These are phyloP conservation scores for Plagiodera versicolora DNA, from an alignment of 2,888 invertebrate genomes.

Conservation along the genomic window DNA sequence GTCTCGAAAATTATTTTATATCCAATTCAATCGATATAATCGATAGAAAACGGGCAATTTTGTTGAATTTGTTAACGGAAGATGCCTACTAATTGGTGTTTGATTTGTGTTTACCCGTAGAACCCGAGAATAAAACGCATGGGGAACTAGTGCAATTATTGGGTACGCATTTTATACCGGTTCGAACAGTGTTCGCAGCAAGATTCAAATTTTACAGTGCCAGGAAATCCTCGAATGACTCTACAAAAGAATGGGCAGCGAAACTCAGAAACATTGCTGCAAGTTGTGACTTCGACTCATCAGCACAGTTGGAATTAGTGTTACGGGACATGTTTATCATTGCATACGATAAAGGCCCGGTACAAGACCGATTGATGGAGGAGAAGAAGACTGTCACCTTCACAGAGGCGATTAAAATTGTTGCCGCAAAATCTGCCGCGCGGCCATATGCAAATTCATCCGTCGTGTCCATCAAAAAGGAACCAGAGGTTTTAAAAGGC, in stretches of 20 bases:
- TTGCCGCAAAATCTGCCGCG: not conserved
- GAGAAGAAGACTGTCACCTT: conserved; percentile 7
- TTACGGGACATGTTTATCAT: conserved; percentile 19
- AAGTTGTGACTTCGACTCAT: not conserved
- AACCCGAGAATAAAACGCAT: not conserved
- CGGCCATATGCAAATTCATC: not conserved
- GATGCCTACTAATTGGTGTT: not conserved
- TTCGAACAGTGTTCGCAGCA: not conserved
- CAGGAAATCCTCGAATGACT: not conserved
- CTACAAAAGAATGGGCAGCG: conserved; percentile 10
- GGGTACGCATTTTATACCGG: not conserved
- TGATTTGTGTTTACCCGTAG: not conserved
- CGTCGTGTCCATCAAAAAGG: not conserved
- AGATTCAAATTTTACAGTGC: not conserved
- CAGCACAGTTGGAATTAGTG: not conserved
- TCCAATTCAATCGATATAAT: not conserved
- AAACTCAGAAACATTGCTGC: not conserved
- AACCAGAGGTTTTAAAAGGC: not conserved
- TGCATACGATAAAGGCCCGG: conserved; percentile 10
- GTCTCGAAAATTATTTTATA: conserved; percentile 2
- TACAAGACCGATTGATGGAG: conserved; percentile 16
- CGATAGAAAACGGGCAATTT: not conserved
- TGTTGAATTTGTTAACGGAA: not conserved
- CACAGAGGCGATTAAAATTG: conserved; percentile 8
- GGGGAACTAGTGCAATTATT: not conserved